Evolutionary conservation across 2,113 vertebrate species (phyloP).

Genomic region (Prunella fulvescens): DNA sequence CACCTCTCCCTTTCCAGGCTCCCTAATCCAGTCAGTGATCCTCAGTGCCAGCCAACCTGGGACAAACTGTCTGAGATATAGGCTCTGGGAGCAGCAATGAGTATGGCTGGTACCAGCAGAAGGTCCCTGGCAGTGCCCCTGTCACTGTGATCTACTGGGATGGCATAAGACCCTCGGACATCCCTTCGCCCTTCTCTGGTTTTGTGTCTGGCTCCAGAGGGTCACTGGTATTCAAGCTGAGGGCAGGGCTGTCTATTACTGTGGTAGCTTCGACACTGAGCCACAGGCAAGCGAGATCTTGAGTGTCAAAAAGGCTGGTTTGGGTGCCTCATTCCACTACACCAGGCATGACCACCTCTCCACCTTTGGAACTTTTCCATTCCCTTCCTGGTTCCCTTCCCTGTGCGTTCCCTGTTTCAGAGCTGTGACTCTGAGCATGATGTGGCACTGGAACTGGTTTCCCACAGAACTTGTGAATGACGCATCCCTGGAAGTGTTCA

Average conservation of each 20-base stretch:
- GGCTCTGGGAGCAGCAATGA: neutral
- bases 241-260: neutral
- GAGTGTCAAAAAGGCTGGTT: neutral
- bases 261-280: neutral
- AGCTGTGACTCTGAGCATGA: neutral
- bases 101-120: neutral
- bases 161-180: neutral
- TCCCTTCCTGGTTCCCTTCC: neutral
- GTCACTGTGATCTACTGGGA: neutral
- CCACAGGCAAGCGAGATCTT: neutral
- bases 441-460: neutral
- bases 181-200: fast-evolving
- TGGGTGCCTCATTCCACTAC: neutral
- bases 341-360: too few relatives aligned
- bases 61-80: too few relatives aligned
- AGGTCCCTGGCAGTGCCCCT: neutral
- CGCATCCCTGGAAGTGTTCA: neutral
- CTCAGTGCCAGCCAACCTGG: fast-evolving
- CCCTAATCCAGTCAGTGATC: too few relatives aligned
- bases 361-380: neutral
- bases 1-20: neutral
- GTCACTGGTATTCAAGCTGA: neutral
- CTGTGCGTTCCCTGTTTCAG: neutral
- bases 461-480: neutral
- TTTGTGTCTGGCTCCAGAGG: neutral